Percentiles rank a stretch among this genome's conserved stretches.
Evolutionary conservation across 2,113 vertebrate genomes (phyloP).

Genomic region (Mustela nigripes): DNA sequence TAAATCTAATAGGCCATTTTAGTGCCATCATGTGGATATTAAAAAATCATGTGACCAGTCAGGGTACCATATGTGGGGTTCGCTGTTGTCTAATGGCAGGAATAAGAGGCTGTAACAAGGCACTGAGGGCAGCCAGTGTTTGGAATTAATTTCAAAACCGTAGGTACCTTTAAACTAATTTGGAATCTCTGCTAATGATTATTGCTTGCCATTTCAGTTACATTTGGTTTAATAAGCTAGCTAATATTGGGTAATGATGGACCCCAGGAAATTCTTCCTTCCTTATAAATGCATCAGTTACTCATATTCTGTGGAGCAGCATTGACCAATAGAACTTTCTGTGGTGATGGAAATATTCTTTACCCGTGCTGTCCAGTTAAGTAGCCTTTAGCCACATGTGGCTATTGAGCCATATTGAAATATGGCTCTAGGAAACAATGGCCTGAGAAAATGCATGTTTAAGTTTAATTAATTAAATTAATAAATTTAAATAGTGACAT

Average conservation of each 20-base stretch:
- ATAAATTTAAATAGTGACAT: not conserved
- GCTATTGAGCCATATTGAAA: not conserved
- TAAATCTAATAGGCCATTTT: conserved; percentile 93
- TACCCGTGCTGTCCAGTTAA: not conserved
- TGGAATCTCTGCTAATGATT: conserved; percentile 84
- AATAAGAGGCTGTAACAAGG: conserved; percentile 80
- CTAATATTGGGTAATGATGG: conserved; percentile 64
- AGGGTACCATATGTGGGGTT: conserved; percentile 86
- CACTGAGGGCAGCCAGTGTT: conserved; percentile 80
- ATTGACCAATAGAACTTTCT: not conserved
- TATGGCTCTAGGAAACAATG: not conserved
- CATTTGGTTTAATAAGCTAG: conserved; percentile 64
- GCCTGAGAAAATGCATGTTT: not conserved
- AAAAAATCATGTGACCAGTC: conserved; percentile 88
- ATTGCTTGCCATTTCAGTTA: conserved; percentile 78
- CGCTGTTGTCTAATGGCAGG: conserved; percentile 78
- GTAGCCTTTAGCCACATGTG: not conserved
- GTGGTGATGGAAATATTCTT: not conserved
- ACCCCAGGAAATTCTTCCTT: conserved; percentile 28
- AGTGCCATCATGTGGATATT: conserved; percentile 91
- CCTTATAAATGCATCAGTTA: not conserved
- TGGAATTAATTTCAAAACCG: conserved; percentile 87
- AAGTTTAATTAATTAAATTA: not conserved
- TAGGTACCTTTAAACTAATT: conserved; percentile 87
- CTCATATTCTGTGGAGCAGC: not conserved